Percentiles rank a stretch among this genome's conserved stretches.
Evolutionary conservation across 92 coral and sea anemone species (phyloP).

Genomic region (Actinernus sp.): DNA sequence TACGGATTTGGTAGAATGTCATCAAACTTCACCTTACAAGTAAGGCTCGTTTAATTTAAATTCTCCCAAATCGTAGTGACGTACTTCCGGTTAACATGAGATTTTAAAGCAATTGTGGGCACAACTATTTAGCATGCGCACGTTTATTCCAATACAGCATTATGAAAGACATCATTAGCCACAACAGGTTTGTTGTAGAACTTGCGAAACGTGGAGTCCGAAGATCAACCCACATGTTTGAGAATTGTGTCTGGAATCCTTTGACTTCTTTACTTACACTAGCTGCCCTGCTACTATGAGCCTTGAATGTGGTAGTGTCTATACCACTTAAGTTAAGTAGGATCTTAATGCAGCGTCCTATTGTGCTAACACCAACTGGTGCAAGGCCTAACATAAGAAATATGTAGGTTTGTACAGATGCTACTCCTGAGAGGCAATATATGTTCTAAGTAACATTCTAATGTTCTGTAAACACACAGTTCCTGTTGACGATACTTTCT

Average conservation of each 20-base stretch:
- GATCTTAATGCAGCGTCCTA: constrained; percentile 36
- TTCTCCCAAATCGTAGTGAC: constrained; percentile 55
- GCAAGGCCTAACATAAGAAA: constrained; percentile 30
- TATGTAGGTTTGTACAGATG: not conserved
- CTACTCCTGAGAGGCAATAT: not conserved
- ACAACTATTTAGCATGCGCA: constrained; percentile 2
- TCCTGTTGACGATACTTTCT: constrained; percentile 16
- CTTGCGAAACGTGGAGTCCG: constrained; percentile 23
- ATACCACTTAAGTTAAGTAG: constrained; percentile 25
- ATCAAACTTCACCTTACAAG: too few relatives aligned
- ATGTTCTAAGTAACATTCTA: constrained; percentile 7
- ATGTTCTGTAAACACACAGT: constrained; percentile 16
- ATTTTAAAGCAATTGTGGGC: constrained; percentile 44
- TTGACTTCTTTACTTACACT: constrained; percentile 8
- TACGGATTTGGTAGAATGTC: constrained; percentile 19
- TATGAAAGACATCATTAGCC: constrained; percentile 2
- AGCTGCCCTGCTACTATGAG: constrained; percentile 41
- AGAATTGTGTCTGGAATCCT: constrained; percentile 24
- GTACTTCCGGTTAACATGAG: constrained; percentile 63
- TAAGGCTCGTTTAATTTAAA: constrained; percentile 35
- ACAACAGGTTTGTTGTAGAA: constrained; percentile 48
- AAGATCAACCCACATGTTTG: constrained; percentile 38
- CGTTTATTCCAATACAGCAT: constrained; percentile 43
- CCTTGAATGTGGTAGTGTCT: constrained; percentile 15
- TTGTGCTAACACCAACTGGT: constrained; percentile 25